These are phyloP conservation scores for Prinia subflava DNA, from an alignment of 2,113 vertebrate genomes.

Conservation along the genomic window DNA sequence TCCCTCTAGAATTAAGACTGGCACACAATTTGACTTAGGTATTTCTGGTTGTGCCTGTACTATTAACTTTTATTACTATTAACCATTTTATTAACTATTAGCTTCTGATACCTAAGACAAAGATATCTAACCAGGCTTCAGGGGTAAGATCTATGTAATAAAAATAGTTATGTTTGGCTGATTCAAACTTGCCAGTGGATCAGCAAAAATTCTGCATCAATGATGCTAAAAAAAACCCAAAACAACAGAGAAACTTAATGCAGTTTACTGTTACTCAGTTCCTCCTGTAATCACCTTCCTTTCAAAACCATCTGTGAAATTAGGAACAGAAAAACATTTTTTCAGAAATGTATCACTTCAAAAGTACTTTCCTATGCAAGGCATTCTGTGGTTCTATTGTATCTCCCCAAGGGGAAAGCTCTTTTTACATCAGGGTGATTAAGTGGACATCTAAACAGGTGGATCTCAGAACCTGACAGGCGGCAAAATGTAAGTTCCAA, in stretches of 20 bases:
- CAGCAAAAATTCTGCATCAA: not conserved
- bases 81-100: no score
- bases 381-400: not conserved
- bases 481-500: not conserved
- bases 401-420: not conserved
- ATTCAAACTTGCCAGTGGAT: not conserved
- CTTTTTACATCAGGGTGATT: not conserved
- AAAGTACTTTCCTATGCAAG: not conserved
- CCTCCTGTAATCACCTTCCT: not conserved
- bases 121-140: not conserved
- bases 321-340: not conserved
- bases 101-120: not conserved
- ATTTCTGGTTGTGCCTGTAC: not conserved
- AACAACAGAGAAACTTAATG: not conserved
- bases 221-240: not conserved
- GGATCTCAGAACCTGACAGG: not conserved
- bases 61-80: not conserved
- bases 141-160: not conserved
- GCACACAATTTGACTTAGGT: not conserved
- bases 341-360: not conserved
- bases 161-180: not conserved
- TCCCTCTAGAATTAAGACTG: not conserved
- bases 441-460: not conserved
- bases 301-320: not conserved
- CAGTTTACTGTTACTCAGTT: not conserved